Base-by-base conservation (phyloP, 1,140 invertebrate genomes). In the Orius laevigatus region DNA sequence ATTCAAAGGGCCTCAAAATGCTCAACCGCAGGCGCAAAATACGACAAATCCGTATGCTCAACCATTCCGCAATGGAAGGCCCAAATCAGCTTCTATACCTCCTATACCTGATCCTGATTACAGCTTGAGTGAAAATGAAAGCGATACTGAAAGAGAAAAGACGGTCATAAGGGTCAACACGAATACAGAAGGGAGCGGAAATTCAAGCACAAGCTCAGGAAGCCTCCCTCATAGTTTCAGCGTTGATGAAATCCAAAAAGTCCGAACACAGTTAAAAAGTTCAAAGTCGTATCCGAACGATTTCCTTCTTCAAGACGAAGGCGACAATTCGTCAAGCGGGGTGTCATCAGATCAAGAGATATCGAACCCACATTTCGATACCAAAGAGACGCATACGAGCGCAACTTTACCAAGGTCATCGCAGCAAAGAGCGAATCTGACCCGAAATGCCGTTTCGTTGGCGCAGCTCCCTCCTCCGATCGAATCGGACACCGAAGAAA, bases 71-170 rank as follows among this genome's bases (percentile, higher is more conserved):
- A 54, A 50, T 40, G 40, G 46, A 11, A 49, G 43, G n/a, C 18
- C 35, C 2, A 45, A 51, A 25, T 34, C 46, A 1, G 33, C 42
- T 8, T 44, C 54, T 0, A 70, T 73, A 2, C 85, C 85, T 8
- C 81, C 81, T 3, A 90, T 90, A 49, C 87, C 86, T 1, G 86
- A 90, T 58, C 86, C 86, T 0, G 87, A 90, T 64, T 90, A 90
- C 65, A 88, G 81, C 62, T 73, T 84, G 58, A 84, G 79, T 46
- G 83, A 85, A 58, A 82, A 79, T 0, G 69, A 71, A 39, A 64
- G 61, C 4, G 67, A 67, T n/a, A 62, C 60, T 12, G 62, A 70
- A 20, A 75, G 75, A 4, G 66, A 69, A 31, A 69, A 67, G 20
- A 63, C 64, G 0, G 63, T 63, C 0, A 62, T 61, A 0, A 14